These are phyloP conservation scores for Haliclona indistincta DNA, from an alignment of 37 sponge, comb jelly and placozoan genomes.

Conservation along the genomic window DNA sequence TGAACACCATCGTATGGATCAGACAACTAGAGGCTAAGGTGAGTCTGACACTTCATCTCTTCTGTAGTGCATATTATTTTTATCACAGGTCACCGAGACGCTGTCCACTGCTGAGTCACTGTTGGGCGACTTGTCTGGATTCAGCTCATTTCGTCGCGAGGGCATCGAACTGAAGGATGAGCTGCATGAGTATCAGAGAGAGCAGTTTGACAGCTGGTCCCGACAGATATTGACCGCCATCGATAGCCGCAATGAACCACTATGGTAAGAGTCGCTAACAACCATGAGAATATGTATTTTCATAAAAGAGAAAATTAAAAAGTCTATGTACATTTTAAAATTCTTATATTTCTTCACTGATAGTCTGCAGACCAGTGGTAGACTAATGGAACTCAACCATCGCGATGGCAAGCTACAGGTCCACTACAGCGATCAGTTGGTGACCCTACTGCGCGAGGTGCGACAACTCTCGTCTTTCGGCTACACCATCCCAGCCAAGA, in stretches of 20 bases:
- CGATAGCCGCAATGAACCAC: constrained; percentile 50
- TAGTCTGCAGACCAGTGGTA: constrained; percentile 86
- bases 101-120: constrained; percentile 57
- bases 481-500: constrained; percentile 85
- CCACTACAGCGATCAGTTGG: constrained; percentile 93
- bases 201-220: constrained; percentile 88
- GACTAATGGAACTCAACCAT: constrained; percentile 87
- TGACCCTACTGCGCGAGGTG: constrained; percentile 94
- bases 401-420: constrained; percentile 91
- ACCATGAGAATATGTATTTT: too few relatives aligned
- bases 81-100: constrained; percentile 60
- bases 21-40: constrained; percentile 88
- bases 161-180: constrained; percentile 64
- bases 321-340: too few relatives aligned
- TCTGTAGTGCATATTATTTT: too few relatives aligned
- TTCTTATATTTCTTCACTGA: too few relatives aligned
- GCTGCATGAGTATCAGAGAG: constrained; percentile 64
- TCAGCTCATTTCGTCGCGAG: constrained; percentile 46
- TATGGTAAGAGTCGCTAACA: too few relatives aligned
- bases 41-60: too few relatives aligned
- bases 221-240: constrained; percentile 61
- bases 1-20: constrained; percentile 87
- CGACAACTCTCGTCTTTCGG: constrained; percentile 93
- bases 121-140: constrained; percentile 79
- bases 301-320: too few relatives aligned